Base-by-base conservation (phyloP, 2,888 invertebrate genomes). In the Yponomeuta evonymella region DNA sequence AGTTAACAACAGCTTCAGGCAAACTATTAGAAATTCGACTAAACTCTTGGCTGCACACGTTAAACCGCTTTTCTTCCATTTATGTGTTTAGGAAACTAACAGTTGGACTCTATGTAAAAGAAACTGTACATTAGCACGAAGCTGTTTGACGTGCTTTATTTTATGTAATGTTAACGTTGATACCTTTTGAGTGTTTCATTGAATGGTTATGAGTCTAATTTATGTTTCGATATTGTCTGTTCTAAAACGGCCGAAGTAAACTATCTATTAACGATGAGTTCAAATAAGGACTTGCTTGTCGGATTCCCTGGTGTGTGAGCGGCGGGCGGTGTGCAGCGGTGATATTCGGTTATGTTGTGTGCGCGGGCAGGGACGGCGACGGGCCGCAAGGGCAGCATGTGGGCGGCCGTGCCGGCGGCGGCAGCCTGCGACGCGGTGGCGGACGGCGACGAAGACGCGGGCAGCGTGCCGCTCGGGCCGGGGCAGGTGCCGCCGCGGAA, bases 401-500 rank as follows among this genome's bases (percentile, higher is more conserved):
- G 92, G 92, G 90, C 91, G 80, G 91, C 90, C 72, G 91, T 91
- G 81, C 91, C 91, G 77, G 88, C 89, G 81, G 87, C 87, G 73
- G 83, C 83, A 74, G 88, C 87, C 70, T 84, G 85, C 78, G 88
- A 83, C 75, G 85, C 85, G 75, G 79, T 81, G 72, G 83, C 78
- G 70, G 79, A 87, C 69, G 88, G 76, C 75, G 87, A 83, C 76
- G 93, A 93, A 65, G 93, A 92, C 75, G 83, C 86, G 58, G 88
- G 86, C 77, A 89, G 88, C 63, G 93, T 93, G 83, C 94, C 92
- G 81, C 90, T 97, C 74, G 97, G 97, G 58, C 96, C 96, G 4
- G 96, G 96, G 30, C 97, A 97, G 87, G 94, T 97, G 83, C 95
- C 95, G 85, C 97, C 97, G 70, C 94, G 95, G 76, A 96, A 95